A percentile compares a stretch with the other conserved stretches of the same genome.
These are phyloP conservation scores for Tragelaphus buxtoni DNA, from an alignment of 2,113 vertebrate genomes.

Conservation along the genomic window DNA sequence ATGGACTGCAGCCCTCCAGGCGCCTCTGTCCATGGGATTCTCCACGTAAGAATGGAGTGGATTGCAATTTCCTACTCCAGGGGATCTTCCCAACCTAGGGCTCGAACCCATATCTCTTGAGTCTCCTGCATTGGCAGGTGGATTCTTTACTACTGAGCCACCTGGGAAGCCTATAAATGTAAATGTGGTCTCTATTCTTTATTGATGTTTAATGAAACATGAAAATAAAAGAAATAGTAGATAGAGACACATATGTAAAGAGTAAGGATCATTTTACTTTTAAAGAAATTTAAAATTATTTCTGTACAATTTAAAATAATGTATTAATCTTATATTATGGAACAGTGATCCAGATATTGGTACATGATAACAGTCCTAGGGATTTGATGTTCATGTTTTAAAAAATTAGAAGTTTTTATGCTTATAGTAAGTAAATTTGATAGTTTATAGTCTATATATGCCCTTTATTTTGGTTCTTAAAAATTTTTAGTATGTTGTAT, in stretches of 20 bases:
- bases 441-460: neutral
- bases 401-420: neutral
- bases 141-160: neutral
- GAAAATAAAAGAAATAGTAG: neutral
- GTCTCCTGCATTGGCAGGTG: neutral
- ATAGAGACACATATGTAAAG: neutral
- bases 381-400: slow-evolving; percentile 12
- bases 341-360: neutral
- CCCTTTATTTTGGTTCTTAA: neutral
- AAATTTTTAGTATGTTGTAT: neutral
- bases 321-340: neutral
- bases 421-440: neutral
- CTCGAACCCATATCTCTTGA: neutral
- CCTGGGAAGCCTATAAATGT: neutral
- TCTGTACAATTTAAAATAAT: neutral
- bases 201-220: neutral
- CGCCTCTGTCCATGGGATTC: neutral
- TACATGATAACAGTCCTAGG: neutral
- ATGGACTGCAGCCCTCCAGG: neutral
- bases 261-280: neutral
- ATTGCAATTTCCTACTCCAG: neutral
- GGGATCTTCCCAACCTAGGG: neutral
- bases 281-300: slow-evolving; percentile 6
- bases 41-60: neutral
- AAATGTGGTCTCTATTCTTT: neutral